Evolutionary conservation across 30 jellyfish, hydroid and myxozoan species (phyloP).

Genomic region (Hydractinia echinata): DNA sequence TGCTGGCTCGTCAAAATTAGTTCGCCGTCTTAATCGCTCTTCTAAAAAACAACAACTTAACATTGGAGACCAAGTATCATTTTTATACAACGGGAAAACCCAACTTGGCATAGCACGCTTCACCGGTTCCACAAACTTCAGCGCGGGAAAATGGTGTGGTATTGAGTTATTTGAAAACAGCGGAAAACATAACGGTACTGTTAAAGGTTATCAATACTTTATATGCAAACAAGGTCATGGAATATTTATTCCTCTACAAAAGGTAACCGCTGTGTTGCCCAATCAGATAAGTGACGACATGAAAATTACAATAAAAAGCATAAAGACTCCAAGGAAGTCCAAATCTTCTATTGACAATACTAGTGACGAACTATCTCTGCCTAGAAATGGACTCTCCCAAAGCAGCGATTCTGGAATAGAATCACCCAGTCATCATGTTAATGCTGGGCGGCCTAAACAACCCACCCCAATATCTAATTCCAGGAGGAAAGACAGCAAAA

Average conservation of each 20-base stretch:
- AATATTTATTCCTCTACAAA: slow-evolving; percentile 68
- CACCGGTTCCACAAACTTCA: slow-evolving; percentile 74
- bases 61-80: slow-evolving; percentile 57
- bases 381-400: not conserved
- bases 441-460: not conserved
- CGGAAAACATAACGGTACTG: slow-evolving; percentile 89
- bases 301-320: slow-evolving; percentile 25
- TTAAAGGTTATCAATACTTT: slow-evolving; percentile 72
- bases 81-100: slow-evolving; percentile 49
- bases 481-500: not conserved
- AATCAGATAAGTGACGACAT: slow-evolving; percentile 24
- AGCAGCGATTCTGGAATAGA: slow-evolving; percentile 44
- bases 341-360: not conserved
- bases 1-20: slow-evolving; percentile 3
- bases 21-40: slow-evolving; percentile 20
- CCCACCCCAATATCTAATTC: slow-evolving; percentile 8
- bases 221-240: slow-evolving; percentile 75
- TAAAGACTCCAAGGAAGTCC: not conserved
- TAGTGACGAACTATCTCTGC: not conserved
- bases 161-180: slow-evolving; percentile 51
- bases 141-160: slow-evolving; percentile 89
- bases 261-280: slow-evolving; percentile 32
- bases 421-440: slow-evolving; percentile 21
- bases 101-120: slow-evolving; percentile 45
- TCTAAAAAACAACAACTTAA: slow-evolving; percentile 16